These are phyloP conservation scores for Merluccius polli DNA, from an alignment of 2,797 vertebrate species.

Conservation along the genomic window DNA sequence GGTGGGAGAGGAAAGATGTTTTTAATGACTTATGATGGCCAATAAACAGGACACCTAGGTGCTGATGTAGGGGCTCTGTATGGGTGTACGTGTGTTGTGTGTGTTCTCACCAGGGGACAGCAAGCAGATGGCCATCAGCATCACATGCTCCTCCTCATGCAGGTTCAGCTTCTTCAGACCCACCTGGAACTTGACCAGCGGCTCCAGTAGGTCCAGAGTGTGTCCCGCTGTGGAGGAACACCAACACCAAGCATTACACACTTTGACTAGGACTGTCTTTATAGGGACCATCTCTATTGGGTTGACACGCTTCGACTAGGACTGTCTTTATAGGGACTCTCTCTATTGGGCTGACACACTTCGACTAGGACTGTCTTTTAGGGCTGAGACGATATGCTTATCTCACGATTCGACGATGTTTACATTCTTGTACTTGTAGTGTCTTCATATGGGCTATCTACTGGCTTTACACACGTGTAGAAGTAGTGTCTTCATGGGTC, in stretches of 20 bases:
- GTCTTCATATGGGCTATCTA: too few relatives aligned
- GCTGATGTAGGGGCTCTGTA: background rate
- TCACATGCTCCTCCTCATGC: constrained; percentile 90
- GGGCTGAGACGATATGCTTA: too few relatives aligned
- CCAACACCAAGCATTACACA: background rate
- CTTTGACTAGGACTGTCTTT: too few relatives aligned
- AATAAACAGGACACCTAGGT: background rate
- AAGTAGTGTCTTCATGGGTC: background rate
- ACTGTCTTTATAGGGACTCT: background rate
- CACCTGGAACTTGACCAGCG: constrained; percentile 94
- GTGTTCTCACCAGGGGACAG: constrained; percentile 81
- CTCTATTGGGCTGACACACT: background rate
- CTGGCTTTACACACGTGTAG: background rate
- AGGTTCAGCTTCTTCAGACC: constrained; percentile 94
- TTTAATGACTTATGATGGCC: background rate
- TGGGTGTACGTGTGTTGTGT: background rate
- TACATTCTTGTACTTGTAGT: background rate
- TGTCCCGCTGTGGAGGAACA: constrained; percentile 79
- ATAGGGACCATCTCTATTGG: too few relatives aligned
- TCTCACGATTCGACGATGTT: too few relatives aligned
- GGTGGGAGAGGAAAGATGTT: background rate
- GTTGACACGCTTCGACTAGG: background rate
- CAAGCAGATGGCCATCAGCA: constrained; percentile 94
- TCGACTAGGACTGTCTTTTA: background rate
- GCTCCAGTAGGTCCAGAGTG: constrained; percentile 90